Base-by-base conservation (phyloP, 2,797 vertebrate genomes). In the Malurus splendens region DNA sequence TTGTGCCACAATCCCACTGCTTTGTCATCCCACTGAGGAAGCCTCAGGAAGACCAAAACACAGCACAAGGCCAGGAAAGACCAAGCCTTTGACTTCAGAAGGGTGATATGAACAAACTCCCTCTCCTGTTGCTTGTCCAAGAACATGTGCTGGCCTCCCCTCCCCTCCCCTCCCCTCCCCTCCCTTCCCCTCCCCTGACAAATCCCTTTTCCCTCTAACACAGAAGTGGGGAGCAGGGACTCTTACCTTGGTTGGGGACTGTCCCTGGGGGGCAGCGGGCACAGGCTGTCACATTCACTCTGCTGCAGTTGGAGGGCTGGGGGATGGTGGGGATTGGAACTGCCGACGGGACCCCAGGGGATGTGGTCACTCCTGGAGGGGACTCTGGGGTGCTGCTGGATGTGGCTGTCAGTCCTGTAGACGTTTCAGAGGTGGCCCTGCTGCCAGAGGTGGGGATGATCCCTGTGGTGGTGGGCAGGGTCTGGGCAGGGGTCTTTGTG, bases 231-330 rank as follows among this genome's bases (percentile, higher is more conserved):
- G 13, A 45, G 41, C 39, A 20, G 6, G 10, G 30, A 13, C 52
- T 62, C 97, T 93, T 93, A 98, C 98, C 97, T 86, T 96, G 97
- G 33, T 74, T 94, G 38, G 97, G 97, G 73, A 96, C 96, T 0
- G 97, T 98, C 61, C 98, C 98, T 0, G 98, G 97, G 12, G 96
- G 84, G 62, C 98, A 99, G 41, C 9, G 89, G 71, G 95, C 92
- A 84, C 98, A 99, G 80, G 95, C 79, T 6, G 98, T 98, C 44
- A 92, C 94, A n/a, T 99, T 98, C 82, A 98, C 97, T 1, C 45
- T 36, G 19, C 88, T 97, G 96, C 98, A 99, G 94, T 93, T 97
- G 1, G 95, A 92, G 61, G 89, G 56, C 56, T 38, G 38, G 8
- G 44, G 3, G 1, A 66, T 89, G 71, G 10, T 82, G 54, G 73